These are phyloP conservation scores for Eueides isabella DNA, from an alignment of 1,140 invertebrate genomes.

Conservation along the genomic window DNA sequence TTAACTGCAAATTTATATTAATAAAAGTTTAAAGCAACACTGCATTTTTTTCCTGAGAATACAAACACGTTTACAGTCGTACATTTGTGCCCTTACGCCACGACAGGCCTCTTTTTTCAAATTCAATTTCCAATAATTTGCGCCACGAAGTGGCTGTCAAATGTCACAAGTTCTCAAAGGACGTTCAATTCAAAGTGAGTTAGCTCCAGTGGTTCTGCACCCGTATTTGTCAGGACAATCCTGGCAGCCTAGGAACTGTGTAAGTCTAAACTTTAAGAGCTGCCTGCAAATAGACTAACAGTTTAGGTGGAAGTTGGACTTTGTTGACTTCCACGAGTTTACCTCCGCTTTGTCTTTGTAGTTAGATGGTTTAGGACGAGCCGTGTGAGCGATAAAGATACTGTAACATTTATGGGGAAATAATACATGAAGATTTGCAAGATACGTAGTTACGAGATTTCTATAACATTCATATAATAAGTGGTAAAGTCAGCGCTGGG, in stretches of 20 bases:
- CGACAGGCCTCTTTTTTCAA: too few relatives aligned
- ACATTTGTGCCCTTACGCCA: too few relatives aligned
- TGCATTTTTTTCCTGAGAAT: too few relatives aligned
- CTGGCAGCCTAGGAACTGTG: not conserved
- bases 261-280: slow-evolving; percentile 6
- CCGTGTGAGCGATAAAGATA: not conserved
- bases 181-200: not conserved
- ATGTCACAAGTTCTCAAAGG: not conserved
- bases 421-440: too few relatives aligned
- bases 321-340: slow-evolving; percentile 15
- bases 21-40: too few relatives aligned
- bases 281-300: slow-evolving; percentile 20
- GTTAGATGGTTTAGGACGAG: not conserved
- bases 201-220: not conserved
- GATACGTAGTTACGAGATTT: too few relatives aligned
- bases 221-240: slow-evolving; percentile 7
- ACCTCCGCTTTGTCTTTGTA: not conserved
- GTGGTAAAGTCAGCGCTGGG: too few relatives aligned
- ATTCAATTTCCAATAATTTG: too few relatives aligned
- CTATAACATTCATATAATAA: too few relatives aligned
- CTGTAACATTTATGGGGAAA: not conserved
- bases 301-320: slow-evolving; percentile 18
- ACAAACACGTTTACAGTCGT: too few relatives aligned
- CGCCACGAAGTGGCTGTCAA: too few relatives aligned
- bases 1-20: too few relatives aligned